phyloP scores from a whole-genome alignment of 2,113 vertebrate species.

The Toxostoma redivivum region DNA sequence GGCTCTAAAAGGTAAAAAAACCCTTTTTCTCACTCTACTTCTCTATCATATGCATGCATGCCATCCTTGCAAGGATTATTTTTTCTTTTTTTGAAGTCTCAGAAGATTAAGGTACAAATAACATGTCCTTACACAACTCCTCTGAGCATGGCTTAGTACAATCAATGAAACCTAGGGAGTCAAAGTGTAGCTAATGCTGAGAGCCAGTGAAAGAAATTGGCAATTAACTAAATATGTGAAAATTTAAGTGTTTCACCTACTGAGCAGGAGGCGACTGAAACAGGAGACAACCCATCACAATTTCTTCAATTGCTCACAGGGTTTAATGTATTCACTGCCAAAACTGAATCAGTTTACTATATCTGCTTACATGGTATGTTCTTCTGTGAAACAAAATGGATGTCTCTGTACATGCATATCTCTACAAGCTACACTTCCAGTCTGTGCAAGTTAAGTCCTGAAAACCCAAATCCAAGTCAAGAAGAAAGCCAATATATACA shows the following conservation, averaged over 20 bases:
- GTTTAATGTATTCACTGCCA: not conserved
- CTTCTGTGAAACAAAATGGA: not conserved
- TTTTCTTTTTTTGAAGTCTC: not conserved
- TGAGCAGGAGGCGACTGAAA: not conserved
- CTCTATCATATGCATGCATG: not conserved
- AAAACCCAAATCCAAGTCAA: not conserved
- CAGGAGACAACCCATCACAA: not conserved
- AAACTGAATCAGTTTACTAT: not conserved
- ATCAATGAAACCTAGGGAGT: not conserved
- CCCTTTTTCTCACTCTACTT: not conserved
- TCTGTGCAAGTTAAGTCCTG: not conserved
- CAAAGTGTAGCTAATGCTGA: not conserved
- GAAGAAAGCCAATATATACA: not conserved
- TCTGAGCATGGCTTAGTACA: not conserved
- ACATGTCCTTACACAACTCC: not conserved
- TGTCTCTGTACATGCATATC: not conserved
- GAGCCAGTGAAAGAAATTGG: not conserved
- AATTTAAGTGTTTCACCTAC: not conserved
- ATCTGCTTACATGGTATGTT: not conserved
- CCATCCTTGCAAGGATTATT: not conserved
- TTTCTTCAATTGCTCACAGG: not conserved
- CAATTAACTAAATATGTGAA: not conserved
- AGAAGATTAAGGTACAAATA: not conserved
- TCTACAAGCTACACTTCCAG: not conserved
- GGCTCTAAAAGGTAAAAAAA: not conserved